phyloP scores from a whole-genome alignment of 2,113 vertebrate genomes.

The Mustela lutreola region DNA sequence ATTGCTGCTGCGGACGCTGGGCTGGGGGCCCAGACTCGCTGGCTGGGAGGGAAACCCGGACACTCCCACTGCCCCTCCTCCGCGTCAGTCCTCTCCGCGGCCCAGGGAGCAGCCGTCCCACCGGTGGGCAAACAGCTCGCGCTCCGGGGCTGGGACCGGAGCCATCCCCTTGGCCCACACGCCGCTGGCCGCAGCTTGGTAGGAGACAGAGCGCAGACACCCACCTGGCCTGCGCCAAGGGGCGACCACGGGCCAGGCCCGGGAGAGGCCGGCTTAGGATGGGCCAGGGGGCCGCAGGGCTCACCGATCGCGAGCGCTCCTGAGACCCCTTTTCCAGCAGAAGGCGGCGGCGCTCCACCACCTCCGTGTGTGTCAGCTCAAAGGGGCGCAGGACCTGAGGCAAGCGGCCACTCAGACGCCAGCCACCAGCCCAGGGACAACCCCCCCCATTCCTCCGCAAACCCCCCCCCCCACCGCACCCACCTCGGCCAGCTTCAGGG shows the following conservation, averaged over 20 bases:
- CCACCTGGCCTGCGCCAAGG: background rate
- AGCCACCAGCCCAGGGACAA: accelerated
- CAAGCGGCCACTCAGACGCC: accelerated
- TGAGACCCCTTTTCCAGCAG: constrained; percentile 83
- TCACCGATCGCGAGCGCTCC: constrained; percentile 81
- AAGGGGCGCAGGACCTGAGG: constrained; percentile 90
- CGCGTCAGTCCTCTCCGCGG: background rate
- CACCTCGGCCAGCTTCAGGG: constrained; percentile 90
- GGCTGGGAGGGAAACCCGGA: background rate
- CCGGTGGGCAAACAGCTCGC: background rate
- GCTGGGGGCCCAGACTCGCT: background rate
- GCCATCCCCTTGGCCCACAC: background rate
- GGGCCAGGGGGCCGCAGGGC: background rate
- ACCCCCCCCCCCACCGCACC: background rate
- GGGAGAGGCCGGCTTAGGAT: background rate
- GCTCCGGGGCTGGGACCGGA: background rate
- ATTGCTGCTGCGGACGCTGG: background rate
- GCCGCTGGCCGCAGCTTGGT: background rate
- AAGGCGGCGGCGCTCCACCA: constrained; percentile 90
- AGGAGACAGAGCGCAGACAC: background rate
- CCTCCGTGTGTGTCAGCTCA: constrained; percentile 90
- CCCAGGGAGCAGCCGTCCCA: background rate
- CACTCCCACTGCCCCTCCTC: background rate
- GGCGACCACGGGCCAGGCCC: no score
- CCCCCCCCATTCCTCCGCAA: background rate